phyloP scores from a whole-genome alignment of 2,888 invertebrate species.

The Abrostola triplasia region DNA sequence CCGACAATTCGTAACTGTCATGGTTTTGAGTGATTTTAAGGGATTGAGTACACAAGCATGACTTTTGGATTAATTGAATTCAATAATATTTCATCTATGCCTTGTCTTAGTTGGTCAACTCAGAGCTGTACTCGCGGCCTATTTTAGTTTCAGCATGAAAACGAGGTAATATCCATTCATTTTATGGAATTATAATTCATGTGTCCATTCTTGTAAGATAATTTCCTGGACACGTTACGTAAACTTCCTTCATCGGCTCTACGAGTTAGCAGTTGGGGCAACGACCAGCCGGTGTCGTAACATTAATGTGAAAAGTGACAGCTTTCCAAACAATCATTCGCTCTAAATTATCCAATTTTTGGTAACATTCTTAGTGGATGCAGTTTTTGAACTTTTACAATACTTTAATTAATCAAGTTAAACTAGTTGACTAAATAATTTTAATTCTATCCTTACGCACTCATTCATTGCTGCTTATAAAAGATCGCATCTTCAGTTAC shows the following conservation, averaged over 20 bases:
- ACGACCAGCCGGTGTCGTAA: conserved; percentile 29
- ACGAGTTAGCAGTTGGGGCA: conserved; percentile 15
- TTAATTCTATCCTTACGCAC: no score
- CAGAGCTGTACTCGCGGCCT: no score
- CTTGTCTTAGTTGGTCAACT: no score
- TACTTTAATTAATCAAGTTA: no score
- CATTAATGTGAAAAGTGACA: conserved; percentile 13
- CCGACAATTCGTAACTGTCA: not conserved
- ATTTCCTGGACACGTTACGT: conserved; percentile 31
- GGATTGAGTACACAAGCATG: not conserved
- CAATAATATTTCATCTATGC: no score
- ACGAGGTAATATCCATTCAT: not conserved
- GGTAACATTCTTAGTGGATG: not conserved
- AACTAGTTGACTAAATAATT: no score
- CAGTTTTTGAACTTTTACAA: not conserved
- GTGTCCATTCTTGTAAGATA: conserved; percentile 9
- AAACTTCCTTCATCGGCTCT: conserved; percentile 25
- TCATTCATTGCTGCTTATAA: no score
- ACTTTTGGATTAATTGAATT: no score
- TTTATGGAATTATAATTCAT: not conserved
- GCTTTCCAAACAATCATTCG: conserved; percentile 26
- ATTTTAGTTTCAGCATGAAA: no score
- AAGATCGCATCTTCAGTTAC: no score
- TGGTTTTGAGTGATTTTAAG: conserved; percentile 1
- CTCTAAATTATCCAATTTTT: conserved; percentile 6